These are phyloP conservation scores for Marasmarcha lunaedactyla DNA, from an alignment of 2,888 invertebrate species.

Conservation along the genomic window DNA sequence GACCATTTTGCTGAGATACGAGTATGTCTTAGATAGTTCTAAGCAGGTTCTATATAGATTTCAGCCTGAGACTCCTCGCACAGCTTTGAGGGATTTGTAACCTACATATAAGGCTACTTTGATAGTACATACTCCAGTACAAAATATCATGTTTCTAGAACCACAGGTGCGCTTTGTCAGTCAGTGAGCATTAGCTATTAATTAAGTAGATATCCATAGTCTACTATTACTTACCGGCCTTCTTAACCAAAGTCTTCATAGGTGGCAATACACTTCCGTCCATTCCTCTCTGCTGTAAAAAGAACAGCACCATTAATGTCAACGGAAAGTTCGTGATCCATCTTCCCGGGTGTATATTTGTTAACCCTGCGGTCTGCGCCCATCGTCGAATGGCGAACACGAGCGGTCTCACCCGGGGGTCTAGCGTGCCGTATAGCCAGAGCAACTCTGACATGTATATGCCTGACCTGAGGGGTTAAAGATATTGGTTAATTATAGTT, in stretches of 20 bases:
- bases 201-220: too few species aligned
- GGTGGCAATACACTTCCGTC: constrained; percentile 78
- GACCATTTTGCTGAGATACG: too few species aligned
- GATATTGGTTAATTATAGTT: too few species aligned
- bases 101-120: too few species aligned
- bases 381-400: constrained; percentile 83
- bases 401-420: constrained; percentile 81
- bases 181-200: too few species aligned
- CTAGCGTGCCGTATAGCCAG: constrained; percentile 76
- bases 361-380: constrained; percentile 79
- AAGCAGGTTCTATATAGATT: too few species aligned
- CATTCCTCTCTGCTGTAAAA: constrained; percentile 75
- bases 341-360: constrained; percentile 80
- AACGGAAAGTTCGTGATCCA: constrained; percentile 92
- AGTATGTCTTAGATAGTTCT: too few species aligned
- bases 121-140: too few species aligned
- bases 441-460: constrained; percentile 48
- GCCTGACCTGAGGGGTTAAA: constrained; percentile 89
- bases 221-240: constrained; percentile 72
- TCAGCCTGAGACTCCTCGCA: too few species aligned
- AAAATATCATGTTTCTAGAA: too few species aligned
- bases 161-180: too few species aligned
- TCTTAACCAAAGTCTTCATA: constrained; percentile 65
- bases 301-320: constrained; percentile 84
- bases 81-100: too few species aligned